These are phyloP conservation scores for Gallinago paraguaiae DNA, from an alignment of 2,113 vertebrate genomes.

Conservation along the genomic window DNA sequence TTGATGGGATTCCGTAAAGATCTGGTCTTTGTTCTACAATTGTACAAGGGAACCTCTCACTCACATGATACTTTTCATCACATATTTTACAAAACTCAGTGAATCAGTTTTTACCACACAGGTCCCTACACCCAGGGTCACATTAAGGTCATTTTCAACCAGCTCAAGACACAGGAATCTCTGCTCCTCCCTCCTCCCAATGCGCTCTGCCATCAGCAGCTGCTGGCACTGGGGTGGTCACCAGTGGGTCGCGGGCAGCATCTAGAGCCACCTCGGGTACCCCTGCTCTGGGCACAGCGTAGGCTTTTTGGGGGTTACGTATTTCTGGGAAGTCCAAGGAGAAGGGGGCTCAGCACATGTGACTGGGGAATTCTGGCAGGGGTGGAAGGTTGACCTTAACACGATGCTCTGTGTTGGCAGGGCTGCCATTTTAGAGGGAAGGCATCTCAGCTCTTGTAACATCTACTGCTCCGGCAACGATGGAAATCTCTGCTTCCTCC, in stretches of 20 bases:
- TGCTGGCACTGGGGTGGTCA: neutral
- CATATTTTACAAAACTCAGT: neutral
- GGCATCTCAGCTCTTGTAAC: neutral
- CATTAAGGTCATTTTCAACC: neutral
- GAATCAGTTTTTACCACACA: neutral
- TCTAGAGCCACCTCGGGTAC: accelerated
- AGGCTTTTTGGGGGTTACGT: neutral
- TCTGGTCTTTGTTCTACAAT: neutral
- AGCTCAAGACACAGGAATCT: neutral
- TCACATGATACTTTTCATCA: neutral
- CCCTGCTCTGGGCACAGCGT: neutral
- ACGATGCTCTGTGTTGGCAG: neutral
- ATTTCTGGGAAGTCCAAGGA: neutral
- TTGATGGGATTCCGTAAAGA: neutral
- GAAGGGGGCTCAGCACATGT: neutral
- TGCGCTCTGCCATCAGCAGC: neutral
- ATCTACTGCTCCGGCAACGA: neutral
- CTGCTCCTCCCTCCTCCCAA: neutral
- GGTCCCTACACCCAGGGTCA: neutral
- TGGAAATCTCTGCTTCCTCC: neutral
- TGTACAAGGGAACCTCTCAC: neutral
- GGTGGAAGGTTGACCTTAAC: neutral
- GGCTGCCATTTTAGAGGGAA: neutral
- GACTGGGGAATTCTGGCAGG: neutral
- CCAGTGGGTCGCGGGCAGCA: neutral